Evolutionary conservation across 1,140 invertebrate species (phyloP), one percentile per base, ranked within the genome.

Genomic region (silkworm (Bombyx mori)): DNA sequence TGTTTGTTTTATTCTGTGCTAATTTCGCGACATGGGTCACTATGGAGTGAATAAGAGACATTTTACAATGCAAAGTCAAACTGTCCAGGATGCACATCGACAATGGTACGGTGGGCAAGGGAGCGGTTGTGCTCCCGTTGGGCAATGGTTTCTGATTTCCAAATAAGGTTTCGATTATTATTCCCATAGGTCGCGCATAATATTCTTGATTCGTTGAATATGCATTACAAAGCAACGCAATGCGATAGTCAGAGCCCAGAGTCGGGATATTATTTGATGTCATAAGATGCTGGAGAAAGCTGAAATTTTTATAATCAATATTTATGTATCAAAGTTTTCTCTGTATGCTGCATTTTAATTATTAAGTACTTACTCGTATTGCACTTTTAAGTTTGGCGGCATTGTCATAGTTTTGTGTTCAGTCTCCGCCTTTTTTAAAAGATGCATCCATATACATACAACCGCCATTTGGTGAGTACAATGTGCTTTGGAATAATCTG

Each of bases 21-120:
- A 95, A 88, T 77, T 97, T 97, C 10, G 96, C 94, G 1, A 98
- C 93, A 71, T 97, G 93, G 1, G 94, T 94, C 0, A 97, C 95
- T 68, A 97, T 97, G 52, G 94, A 95, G 59, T 99, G 97, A 57
- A 99, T 98, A n/a, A 99, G 85, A 62, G 96, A 97, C 97, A 99
- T 99, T 84, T 99, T 99, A 0, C 96, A 96, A 82, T 99, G 97
- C 8, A 98, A 94, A 0, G 98, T 98, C 10, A 99, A 82, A n/a
- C 97, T 97, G 78, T 99, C 98, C 3, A 99, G 82, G 18, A 98
- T 92, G 42, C 94, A 94, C 93, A 99, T 97, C 0, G 96, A 95
- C 9, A 99, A 86, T 1, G 97, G 97, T 10, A 94, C 92, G 0
- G 93, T 96, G 7, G 94, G 93, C 26, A 88, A 63, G 3, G 80